phyloP scores from a whole-genome alignment of 1,140 invertebrate species.

The Neuroterus valhalla region DNA sequence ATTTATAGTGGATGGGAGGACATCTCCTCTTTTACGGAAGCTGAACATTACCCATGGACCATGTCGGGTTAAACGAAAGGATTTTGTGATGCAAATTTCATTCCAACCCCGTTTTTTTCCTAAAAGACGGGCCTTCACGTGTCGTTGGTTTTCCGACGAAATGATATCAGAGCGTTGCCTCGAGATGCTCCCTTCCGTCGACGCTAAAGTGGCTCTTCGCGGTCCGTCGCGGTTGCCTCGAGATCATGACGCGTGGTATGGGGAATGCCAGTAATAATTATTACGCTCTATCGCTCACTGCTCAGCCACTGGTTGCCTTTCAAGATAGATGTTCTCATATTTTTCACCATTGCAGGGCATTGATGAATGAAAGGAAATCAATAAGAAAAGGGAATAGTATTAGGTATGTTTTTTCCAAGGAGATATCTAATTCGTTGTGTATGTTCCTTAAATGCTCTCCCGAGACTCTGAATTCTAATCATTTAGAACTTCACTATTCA shows the following conservation, averaged over 20 bases:
- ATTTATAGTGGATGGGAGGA: background rate
- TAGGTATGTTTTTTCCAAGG: no score
- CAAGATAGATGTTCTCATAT: background rate
- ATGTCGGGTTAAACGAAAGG: constrained; percentile 53
- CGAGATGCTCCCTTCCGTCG: background rate
- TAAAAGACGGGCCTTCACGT: constrained; percentile 35
- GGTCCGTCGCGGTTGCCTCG: background rate
- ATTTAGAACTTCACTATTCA: no score
- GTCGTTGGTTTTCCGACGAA: constrained; percentile 34
- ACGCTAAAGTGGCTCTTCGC: constrained; percentile 1
- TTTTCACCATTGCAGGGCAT: background rate
- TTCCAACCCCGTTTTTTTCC: constrained; percentile 48
- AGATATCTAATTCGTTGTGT: no score
- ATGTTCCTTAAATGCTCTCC: no score
- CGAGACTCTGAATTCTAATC: no score
- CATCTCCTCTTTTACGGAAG: constrained; percentile 55
- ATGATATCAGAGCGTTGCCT: constrained; percentile 27
- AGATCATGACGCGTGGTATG: background rate
- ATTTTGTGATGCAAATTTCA: constrained; percentile 69
- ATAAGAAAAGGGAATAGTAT: no score
- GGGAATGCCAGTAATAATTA: background rate
- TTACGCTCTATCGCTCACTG: background rate
- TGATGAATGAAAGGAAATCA: no score
- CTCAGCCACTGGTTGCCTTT: background rate
- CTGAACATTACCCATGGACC: constrained; percentile 55